These are phyloP conservation scores for Morbakka virulenta DNA, from an alignment of 30 jellyfish, hydroid and myxozoan species.

Conservation along the genomic window DNA sequence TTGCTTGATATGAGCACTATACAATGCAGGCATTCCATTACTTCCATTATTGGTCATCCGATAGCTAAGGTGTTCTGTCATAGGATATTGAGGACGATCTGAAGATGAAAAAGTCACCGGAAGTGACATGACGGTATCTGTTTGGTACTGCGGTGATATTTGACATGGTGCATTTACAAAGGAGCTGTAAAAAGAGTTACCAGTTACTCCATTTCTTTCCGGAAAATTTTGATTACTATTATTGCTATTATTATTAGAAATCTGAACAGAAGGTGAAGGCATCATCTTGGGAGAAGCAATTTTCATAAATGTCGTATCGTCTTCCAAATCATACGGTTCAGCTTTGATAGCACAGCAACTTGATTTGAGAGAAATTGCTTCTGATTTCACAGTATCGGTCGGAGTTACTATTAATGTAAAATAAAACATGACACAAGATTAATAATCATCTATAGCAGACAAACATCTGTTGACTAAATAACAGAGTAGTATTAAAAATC, in stretches of 20 bases:
- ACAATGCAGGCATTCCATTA: conserved; percentile 2
- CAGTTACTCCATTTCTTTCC: neutral
- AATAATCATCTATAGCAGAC: too few relatives aligned
- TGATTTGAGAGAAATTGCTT: too few relatives aligned
- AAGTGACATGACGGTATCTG: neutral
- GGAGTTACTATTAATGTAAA: too few relatives aligned
- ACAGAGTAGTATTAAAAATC: too few relatives aligned
- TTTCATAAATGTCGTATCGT: conserved; percentile 51
- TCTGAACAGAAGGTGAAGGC: conserved; percentile 10
- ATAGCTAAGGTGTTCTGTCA: too few relatives aligned
- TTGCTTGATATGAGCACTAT: conserved; percentile 13
- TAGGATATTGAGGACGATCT: too few relatives aligned
- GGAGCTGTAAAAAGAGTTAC: conserved; percentile 16
- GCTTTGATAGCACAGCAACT: conserved; percentile 72
- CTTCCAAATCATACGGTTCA: conserved; percentile 53
- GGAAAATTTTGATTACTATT: conserved; percentile 6
- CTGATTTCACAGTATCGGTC: too few relatives aligned
- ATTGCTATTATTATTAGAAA: conserved; percentile 1
- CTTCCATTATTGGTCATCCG: too few relatives aligned
- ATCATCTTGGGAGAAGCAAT: conserved; percentile 61
- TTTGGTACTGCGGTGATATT: conserved; percentile 2
- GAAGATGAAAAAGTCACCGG: neutral
- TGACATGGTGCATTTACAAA: conserved; percentile 8
- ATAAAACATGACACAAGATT: too few relatives aligned
- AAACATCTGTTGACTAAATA: too few relatives aligned